A percentile compares a stretch with the other conserved stretches of the same genome.
These are phyloP conservation scores for Drosophila quinaria DNA, from an alignment of 2,888 invertebrate species.

Conservation along the genomic window DNA sequence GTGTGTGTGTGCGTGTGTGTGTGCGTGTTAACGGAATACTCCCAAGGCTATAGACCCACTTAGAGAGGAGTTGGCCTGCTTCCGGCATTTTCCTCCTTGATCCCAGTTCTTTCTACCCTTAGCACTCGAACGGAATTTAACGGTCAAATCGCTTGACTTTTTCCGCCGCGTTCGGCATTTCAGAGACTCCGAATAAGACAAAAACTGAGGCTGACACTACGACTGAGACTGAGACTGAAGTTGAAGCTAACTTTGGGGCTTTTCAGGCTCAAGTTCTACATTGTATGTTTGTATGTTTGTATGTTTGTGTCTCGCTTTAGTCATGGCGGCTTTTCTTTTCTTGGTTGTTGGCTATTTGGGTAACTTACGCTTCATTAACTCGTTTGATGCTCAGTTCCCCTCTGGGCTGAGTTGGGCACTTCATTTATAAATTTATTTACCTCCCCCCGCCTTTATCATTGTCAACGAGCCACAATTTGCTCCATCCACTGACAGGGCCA, in stretches of 20 bases:
- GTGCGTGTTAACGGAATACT: slow-evolving; percentile 7
- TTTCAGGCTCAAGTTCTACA: neutral
- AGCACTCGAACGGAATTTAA: slow-evolving; percentile 59
- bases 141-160: slow-evolving; percentile 80
- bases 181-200: neutral
- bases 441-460: neutral
- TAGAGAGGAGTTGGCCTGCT: slow-evolving; percentile 31
- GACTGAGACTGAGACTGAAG: neutral
- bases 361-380: slow-evolving; percentile 72
- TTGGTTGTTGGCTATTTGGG: slow-evolving; percentile 16
- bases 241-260: neutral
- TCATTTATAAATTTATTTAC: slow-evolving; percentile 47
- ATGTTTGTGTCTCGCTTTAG: slow-evolving; percentile 6
- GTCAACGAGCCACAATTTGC: slow-evolving; percentile 4
- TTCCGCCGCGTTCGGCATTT: slow-evolving; percentile 53
- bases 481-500: neutral
- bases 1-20: slow-evolving; percentile 14
- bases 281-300: neutral
- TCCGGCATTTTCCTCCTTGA: slow-evolving; percentile 22
- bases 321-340: slow-evolving; percentile 23
- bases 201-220: neutral
- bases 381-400: slow-evolving; percentile 63
- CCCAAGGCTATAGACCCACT: slow-evolving; percentile 34
- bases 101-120: slow-evolving; percentile 4
- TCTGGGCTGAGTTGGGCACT: slow-evolving; percentile 32